phyloP scores from a whole-genome alignment of 2,113 vertebrate genomes.

The Verasper variegatus region DNA sequence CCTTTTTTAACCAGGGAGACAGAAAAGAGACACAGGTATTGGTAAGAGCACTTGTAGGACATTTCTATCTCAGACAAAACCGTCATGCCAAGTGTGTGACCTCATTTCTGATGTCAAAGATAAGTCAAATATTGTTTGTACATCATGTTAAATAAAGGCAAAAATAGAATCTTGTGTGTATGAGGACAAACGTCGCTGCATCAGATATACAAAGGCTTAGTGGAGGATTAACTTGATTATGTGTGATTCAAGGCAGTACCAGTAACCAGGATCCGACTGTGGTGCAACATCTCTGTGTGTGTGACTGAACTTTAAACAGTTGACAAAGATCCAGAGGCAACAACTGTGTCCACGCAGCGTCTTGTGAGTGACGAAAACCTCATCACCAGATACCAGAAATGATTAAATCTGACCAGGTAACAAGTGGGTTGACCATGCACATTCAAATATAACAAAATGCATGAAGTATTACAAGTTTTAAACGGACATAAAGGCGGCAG shows the following conservation, averaged over 20 bases:
- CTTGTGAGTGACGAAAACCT: not conserved
- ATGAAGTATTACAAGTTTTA: not conserved
- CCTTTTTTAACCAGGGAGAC: not conserved
- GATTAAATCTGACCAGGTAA: not conserved
- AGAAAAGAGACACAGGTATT: no score
- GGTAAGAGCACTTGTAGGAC: no score
- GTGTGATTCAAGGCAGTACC: no score
- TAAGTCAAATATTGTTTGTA: no score
- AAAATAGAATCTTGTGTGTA: not conserved
- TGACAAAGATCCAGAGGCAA: no score
- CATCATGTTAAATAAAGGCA: not conserved
- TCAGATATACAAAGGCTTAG: no score
- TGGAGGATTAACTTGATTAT: no score
- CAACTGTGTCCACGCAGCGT: not conserved
- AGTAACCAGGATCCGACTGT: no score
- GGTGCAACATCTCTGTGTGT: not conserved
- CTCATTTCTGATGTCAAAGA: no score
- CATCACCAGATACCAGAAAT: not conserved
- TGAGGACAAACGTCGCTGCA: conserved; percentile 2
- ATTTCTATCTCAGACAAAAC: no score
- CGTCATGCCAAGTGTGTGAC: not conserved
- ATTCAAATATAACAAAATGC: not conserved
- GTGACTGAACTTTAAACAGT: conserved; percentile 11
- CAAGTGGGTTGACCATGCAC: accelerated
- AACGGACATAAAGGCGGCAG: not conserved